Evolutionary conservation across 2,888 invertebrate genomes (phyloP), one percentile per base, ranked within the genome.

Genomic region (Ernsta delagoae): DNA sequence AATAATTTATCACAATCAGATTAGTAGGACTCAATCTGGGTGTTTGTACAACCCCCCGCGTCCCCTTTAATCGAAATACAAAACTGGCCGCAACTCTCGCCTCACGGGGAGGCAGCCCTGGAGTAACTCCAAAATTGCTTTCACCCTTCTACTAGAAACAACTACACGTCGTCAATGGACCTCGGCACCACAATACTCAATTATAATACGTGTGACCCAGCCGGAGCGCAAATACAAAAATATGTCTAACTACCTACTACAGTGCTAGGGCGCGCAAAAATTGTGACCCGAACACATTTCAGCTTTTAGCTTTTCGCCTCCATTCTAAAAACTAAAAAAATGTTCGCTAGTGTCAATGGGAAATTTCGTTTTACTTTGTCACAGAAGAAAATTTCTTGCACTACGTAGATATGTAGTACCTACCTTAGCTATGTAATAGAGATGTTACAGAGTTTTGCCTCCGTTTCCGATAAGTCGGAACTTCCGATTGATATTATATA

Each of bases 311-410:
- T 62, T 62, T 62, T 57, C 34, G 54, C 45, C 56, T 67, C 16
- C 31, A 31, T 31, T 31, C 39, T 31, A 39, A 61, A 50, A 67
- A 67, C 36, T 56, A 57, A 68, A 68, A 57, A 65, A 56, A 24
- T 53, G 48, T 8, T 12, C 39, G 59, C 69, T 67, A 66, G 71
- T 73, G 73, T 71, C 73, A 73, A 72, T 71, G 71, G 71, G 56
- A 71, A 65, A 70, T 71, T 71, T 70, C 71, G 63, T 67, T 70
- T 70, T 54, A 74, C 70, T 73, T 74, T 73, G 73, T 73, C 72
- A 73, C 73, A 72, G 70, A 74, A 72, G 71, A 73, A 69, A 71
- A 72, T 73, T 75, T 61, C 36, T 56, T 63, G 67, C 64, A 61
- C 36, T 67, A 9, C 11, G 43, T 43, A 9, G 43, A 8, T 6